These are phyloP conservation scores for Anguilla rostrata DNA, from an alignment of 2,113 vertebrate species.

Conservation along the genomic window DNA sequence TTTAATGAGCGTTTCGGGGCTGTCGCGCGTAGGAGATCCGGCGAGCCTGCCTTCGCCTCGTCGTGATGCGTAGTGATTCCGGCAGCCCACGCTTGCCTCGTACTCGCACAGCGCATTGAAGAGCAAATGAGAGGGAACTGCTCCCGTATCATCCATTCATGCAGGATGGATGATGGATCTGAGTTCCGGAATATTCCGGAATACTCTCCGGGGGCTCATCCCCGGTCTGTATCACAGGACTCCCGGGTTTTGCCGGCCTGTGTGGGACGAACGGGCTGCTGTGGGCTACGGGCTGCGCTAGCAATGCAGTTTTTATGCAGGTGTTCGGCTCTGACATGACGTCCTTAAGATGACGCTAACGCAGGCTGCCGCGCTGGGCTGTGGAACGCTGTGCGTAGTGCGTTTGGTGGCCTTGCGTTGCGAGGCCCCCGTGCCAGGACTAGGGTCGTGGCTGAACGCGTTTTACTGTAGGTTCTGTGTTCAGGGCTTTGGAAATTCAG, in stretches of 20 bases:
- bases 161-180: no score
- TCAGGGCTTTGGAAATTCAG: no score
- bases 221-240: no score
- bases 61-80: not conserved
- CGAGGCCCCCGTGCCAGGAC: not conserved
- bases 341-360: constrained; percentile 1
- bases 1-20: not conserved
- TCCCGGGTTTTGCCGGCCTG: not conserved
- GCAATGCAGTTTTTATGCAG: not conserved
- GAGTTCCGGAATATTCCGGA: no score
- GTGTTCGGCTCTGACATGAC: not conserved
- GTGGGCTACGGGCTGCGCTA: not conserved
- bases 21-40: no score
- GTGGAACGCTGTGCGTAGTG: constrained; percentile 1
- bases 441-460: not conserved
- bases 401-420: not conserved
- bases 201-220: no score
- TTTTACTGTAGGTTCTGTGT: no score
- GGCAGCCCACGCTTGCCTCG: not conserved
- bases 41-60: not conserved
- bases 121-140: not conserved
- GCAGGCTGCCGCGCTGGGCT: not conserved
- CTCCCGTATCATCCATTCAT: not conserved
- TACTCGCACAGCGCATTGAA: not conserved
- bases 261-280: not conserved